Percentiles rank a stretch among this genome's conserved stretches.
These are phyloP conservation scores for Hydropsyche tenuis DNA, from an alignment of 1,140 invertebrate species.

Conservation along the genomic window DNA sequence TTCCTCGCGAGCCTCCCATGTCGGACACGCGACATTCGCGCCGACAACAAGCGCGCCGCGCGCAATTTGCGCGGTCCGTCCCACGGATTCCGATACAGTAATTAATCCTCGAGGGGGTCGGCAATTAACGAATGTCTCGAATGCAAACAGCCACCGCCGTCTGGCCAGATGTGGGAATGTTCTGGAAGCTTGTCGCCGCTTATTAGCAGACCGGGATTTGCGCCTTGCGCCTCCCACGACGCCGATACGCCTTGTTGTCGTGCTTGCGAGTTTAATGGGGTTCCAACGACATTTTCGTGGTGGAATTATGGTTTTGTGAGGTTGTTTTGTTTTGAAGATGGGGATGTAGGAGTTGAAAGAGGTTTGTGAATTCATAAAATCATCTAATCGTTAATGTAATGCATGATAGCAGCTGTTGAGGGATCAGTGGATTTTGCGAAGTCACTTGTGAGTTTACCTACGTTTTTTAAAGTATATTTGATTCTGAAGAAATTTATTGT, in stretches of 20 bases:
- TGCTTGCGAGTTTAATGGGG: no score
- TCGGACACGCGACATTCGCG: neutral
- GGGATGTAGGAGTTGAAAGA: no score
- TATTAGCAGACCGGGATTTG: constrained; percentile 31
- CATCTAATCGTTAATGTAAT: no score
- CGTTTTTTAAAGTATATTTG: no score
- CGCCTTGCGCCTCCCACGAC: neutral
- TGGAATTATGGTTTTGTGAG: no score
- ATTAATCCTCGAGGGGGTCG: constrained; percentile 28
- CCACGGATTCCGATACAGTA: constrained; percentile 30
- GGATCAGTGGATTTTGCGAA: no score
- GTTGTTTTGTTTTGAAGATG: no score
- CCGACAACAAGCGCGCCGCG: neutral
- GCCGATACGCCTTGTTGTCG: neutral
- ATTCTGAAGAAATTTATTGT: no score
- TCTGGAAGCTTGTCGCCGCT: constrained; percentile 26
- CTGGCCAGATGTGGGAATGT: constrained; percentile 28
- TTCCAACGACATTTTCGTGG: neutral
- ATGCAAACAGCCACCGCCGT: constrained; percentile 26
- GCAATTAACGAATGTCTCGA: constrained; percentile 37
- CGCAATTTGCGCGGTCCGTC: neutral
- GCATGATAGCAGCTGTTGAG: no score
- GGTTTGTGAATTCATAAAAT: no score
- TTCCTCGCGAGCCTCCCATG: no score
- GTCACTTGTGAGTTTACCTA: no score